phyloP scores from a whole-genome alignment of 1,140 invertebrate species.

The Drosophila grimshawi region DNA sequence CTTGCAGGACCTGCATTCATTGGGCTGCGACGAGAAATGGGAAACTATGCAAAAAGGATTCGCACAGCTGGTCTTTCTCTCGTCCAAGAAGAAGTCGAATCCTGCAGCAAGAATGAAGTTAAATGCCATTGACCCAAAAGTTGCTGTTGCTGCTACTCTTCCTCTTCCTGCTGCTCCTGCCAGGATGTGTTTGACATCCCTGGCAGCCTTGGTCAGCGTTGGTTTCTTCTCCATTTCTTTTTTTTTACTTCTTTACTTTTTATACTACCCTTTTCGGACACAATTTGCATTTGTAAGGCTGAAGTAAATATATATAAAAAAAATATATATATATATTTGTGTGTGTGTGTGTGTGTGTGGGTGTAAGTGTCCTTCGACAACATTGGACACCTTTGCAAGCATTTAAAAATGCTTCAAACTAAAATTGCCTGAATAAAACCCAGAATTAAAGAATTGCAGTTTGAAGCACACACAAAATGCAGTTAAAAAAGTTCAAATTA shows the following conservation, averaged over 20 bases:
- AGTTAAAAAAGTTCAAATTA: neutral
- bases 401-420: neutral
- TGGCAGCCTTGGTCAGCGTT: conserved; percentile 23
- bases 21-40: conserved; percentile 20
- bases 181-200: conserved; percentile 5
- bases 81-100: conserved; percentile 2
- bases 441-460: conserved; percentile 13
- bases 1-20: neutral
- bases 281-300: conserved; percentile 53
- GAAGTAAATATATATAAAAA: neutral
- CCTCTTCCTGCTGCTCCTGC: conserved; percentile 4
- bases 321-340: too few relatives aligned
- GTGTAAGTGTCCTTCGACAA: conserved; percentile 22
- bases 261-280: neutral
- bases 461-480: too few relatives aligned
- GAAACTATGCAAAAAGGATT: conserved; percentile 22
- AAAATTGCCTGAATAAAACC: conserved; percentile 13
- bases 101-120: conserved; percentile 43
- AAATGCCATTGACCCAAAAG: conserved; percentile 56
- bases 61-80: conserved; percentile 4
- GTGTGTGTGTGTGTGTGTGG: neutral
- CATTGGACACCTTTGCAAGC: conserved; percentile 23
- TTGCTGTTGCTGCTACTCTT: conserved; percentile 12
- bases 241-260: neutral
- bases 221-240: neutral